Evolutionary conservation across 2,888 invertebrate genomes (phyloP).

Genomic region (Drosophila histrio): DNA sequence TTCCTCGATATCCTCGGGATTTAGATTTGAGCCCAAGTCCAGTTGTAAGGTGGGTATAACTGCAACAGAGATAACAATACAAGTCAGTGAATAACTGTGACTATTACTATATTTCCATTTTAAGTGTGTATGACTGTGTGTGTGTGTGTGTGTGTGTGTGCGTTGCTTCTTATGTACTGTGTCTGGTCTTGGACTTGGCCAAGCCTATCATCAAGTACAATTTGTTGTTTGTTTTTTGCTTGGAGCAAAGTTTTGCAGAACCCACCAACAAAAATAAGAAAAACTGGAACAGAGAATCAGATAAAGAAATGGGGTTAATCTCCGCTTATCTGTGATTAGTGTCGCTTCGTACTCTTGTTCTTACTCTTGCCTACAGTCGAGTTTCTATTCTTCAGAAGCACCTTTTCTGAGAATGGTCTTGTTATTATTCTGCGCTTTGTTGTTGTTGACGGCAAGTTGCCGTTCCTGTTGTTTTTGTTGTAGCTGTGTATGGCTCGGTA

Average conservation of each 20-base stretch:
- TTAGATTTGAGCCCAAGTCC: slow-evolving; percentile 89
- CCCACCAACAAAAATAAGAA: slow-evolving; percentile 12
- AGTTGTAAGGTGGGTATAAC: slow-evolving; percentile 89
- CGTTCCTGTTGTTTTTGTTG: slow-evolving; percentile 28
- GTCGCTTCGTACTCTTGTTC: slow-evolving; percentile 62
- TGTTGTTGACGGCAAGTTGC: slow-evolving; percentile 39
- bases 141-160: slow-evolving; percentile 27
- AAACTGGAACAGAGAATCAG: slow-evolving; percentile 6
- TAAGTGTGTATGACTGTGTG: slow-evolving; percentile 14
- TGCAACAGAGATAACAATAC: slow-evolving; percentile 53
- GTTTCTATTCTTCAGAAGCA: slow-evolving; percentile 16
- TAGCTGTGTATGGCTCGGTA: slow-evolving; percentile 24
- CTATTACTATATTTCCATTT: neutral
- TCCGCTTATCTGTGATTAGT: slow-evolving; percentile 78
- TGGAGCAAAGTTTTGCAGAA: slow-evolving; percentile 28
- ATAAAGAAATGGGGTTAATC: slow-evolving; percentile 74
- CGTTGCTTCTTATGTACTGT: slow-evolving; percentile 33
- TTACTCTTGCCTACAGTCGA: slow-evolving; percentile 5
- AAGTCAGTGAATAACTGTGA: slow-evolving; percentile 18
- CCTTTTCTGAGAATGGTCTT: slow-evolving; percentile 48
- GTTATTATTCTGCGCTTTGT: slow-evolving; percentile 63
- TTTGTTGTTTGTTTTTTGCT: slow-evolving; percentile 41
- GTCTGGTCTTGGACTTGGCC: slow-evolving; percentile 27
- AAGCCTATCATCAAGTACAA: slow-evolving; percentile 57
- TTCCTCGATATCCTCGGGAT: slow-evolving; percentile 92